A percentile compares a stretch with the other conserved stretches of the same genome.
phyloP scores from a whole-genome alignment of 1,140 invertebrate species.

The Phymorhynchus buccinoides region DNA sequence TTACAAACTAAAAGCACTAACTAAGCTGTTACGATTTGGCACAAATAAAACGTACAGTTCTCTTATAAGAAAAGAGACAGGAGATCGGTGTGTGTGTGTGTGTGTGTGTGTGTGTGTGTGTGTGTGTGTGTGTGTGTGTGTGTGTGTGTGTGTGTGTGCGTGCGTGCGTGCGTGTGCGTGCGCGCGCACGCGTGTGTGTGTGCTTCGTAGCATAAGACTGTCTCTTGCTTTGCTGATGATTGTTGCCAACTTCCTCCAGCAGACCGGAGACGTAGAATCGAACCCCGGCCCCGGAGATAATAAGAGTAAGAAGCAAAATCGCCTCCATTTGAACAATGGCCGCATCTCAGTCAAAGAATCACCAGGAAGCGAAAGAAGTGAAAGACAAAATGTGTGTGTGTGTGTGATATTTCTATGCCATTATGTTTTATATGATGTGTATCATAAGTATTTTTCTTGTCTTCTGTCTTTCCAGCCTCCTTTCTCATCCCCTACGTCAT shows the following conservation, averaged over 20 bases:
- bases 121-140: constrained; percentile 21
- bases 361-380: too few species aligned
- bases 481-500: constrained; percentile 77
- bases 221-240: neutral
- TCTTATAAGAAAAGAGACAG: too few species aligned
- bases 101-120: constrained; percentile 20
- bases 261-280: too few species aligned
- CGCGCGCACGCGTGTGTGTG: neutral
- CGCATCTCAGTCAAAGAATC: too few species aligned
- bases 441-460: neutral
- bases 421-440: neutral
- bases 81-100: constrained; percentile 9
- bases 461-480: constrained; percentile 70
- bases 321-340: too few species aligned
- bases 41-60: too few species aligned
- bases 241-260: too few species aligned
- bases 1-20: neutral
- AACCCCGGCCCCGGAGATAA: too few species aligned
- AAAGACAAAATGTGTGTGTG: neutral
- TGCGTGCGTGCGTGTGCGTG: neutral
- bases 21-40: too few species aligned
- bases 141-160: constrained; percentile 19
- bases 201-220: neutral
- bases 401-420: neutral
- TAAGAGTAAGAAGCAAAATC: too few species aligned